Conservation (phyloP, 2,888 invertebrate species). For the Tiliacea citrago region DNA sequence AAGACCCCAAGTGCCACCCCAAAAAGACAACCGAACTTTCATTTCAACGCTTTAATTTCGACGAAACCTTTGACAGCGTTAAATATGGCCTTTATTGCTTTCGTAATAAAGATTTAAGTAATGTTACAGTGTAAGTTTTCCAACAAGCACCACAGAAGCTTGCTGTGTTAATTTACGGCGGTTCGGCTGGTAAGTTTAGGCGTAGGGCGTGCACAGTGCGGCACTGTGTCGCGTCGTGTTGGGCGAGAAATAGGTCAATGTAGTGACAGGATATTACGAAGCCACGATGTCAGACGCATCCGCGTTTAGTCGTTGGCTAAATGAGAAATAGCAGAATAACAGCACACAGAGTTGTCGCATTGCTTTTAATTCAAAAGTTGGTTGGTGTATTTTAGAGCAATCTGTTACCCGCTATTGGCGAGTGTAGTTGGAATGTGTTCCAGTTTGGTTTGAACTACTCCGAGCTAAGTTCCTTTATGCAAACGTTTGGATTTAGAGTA, state of each 20-base stretch:
- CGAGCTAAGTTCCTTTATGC: conserved; percentile 56
- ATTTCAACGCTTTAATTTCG: conserved; percentile 85
- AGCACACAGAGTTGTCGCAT: conserved; percentile 59
- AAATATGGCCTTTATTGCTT: conserved; percentile 88
- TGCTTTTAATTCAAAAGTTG: conserved; percentile 65
- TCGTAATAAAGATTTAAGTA: conserved; percentile 85
- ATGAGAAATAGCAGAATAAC: conserved; percentile 86
- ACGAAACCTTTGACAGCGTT: conserved; percentile 82
- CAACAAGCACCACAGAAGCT: conserved; percentile 65
- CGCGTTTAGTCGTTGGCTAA: conserved; percentile 81
- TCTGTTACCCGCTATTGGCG: conserved; percentile 57
- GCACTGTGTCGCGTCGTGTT: conserved; percentile 69
- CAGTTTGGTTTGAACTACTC: conserved; percentile 49
- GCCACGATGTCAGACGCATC: conserved; percentile 85
- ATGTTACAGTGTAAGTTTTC: conserved; percentile 73
- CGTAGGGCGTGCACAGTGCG: conserved; percentile 63
- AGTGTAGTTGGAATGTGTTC: conserved; percentile 44
- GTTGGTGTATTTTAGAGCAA: conserved; percentile 58
- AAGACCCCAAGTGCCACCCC: conserved; percentile 75
- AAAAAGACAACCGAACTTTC: conserved; percentile 82
- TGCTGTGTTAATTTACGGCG: conserved; percentile 66
- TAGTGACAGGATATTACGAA: conserved; percentile 88
- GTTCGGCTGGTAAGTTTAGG: conserved; percentile 60
- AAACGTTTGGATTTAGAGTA: conserved; percentile 43
- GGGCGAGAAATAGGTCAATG: conserved; percentile 80